Conservation (phyloP, 2,797 vertebrate genomes). For the Phalanger gymnotis region DNA sequence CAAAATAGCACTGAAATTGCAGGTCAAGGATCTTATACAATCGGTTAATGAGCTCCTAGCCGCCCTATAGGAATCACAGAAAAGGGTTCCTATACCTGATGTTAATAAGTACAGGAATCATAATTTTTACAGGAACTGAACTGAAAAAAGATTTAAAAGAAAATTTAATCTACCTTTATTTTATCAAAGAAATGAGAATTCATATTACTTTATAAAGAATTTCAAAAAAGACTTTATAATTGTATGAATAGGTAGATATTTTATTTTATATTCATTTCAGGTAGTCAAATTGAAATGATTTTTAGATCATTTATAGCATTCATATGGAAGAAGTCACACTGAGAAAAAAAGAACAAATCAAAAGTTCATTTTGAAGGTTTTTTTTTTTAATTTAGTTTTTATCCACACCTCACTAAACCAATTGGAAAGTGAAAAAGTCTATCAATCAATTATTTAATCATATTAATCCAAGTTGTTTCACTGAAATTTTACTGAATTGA, state of each 20-base stretch:
- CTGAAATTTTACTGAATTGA: neutral
- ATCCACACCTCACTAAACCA: neutral
- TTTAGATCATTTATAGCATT: neutral
- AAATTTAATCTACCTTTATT: neutral
- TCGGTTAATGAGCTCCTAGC: neutral
- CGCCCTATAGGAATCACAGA: neutral
- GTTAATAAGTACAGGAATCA: neutral
- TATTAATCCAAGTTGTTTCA: neutral
- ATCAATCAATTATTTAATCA: neutral
- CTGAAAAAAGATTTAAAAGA: neutral
- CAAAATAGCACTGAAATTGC: neutral
- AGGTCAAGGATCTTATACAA: neutral
- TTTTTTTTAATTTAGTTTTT: neutral
- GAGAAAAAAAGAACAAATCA: neutral
- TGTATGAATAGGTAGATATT: neutral
- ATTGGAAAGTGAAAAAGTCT: neutral
- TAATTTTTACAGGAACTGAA: neutral
- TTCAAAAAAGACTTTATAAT: neutral
- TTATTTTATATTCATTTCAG: neutral
- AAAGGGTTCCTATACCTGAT: neutral
- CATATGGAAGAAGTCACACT: neutral
- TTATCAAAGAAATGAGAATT: neutral
- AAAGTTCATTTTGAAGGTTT: neutral
- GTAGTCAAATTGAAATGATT: conserved; percentile 8
- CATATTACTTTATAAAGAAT: neutral